These are phyloP conservation scores for Lasioglossum malachurum DNA, from an alignment of 2,888 invertebrate species.

Conservation along the genomic window DNA sequence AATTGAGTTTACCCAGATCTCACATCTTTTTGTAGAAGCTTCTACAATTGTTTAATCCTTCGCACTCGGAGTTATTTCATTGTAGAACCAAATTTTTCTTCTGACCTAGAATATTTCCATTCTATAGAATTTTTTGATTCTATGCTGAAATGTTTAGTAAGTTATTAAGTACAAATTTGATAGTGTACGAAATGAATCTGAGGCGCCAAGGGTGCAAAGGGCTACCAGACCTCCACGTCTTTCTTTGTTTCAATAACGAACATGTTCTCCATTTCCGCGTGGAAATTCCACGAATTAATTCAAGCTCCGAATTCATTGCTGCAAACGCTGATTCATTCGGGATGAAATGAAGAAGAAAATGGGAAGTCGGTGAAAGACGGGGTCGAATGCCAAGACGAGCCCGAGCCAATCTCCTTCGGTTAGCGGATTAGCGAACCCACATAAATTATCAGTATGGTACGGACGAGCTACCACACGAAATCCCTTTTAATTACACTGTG, in stretches of 20 bases:
- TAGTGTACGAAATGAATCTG: no score
- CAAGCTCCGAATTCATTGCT: not conserved
- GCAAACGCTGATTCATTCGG: not conserved
- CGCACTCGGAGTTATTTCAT: no score
- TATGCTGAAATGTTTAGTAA: no score
- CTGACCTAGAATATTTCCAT: no score
- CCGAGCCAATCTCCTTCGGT: not conserved
- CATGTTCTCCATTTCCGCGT: not conserved
- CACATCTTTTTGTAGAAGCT: not conserved
- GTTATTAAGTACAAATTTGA: no score
- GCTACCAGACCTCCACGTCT: not conserved
- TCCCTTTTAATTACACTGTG: conserved; percentile 30
- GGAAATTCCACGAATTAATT: not conserved
- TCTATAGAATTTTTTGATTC: no score
- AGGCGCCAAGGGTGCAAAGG: no score
- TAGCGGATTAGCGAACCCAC: not conserved
- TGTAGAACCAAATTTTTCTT: no score
- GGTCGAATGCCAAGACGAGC: not conserved
- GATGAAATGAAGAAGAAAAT: not conserved
- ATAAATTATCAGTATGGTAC: not conserved
- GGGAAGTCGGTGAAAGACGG: not conserved
- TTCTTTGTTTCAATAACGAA: not conserved
- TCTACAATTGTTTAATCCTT: not conserved
- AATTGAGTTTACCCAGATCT: not conserved
- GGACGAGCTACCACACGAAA: not conserved